Percentiles rank a stretch among this genome's conserved stretches.
Conservation (phyloP, 2,888 invertebrate species). For the Hemicrepidius hirtus region DNA sequence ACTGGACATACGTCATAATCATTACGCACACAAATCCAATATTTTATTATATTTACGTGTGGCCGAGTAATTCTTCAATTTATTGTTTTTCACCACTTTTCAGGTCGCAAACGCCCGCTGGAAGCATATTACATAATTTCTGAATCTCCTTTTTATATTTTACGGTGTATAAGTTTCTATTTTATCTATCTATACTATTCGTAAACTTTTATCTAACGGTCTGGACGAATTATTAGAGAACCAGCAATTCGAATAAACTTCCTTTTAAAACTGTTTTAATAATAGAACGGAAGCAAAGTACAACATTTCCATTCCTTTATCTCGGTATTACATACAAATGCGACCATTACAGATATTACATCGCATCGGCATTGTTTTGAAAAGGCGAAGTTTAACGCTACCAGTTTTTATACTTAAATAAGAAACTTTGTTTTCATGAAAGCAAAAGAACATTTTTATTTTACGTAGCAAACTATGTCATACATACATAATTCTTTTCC, state of each 20-base stretch:
- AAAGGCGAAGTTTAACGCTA: not conserved
- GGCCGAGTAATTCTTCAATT: too few species aligned
- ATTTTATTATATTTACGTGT: too few species aligned
- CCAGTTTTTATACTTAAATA: too few species aligned
- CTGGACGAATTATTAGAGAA: not conserved
- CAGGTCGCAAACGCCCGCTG: too few species aligned
- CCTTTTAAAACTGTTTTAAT: conserved; percentile 7
- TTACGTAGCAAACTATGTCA: too few species aligned
- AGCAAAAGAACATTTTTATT: too few species aligned
- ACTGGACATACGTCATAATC: too few species aligned
- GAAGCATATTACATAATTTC: too few species aligned
- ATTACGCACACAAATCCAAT: too few species aligned
- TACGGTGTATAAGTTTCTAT: not conserved
- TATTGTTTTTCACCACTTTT: too few species aligned
- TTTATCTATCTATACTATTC: not conserved
- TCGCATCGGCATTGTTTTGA: not conserved
- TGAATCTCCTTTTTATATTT: not conserved
- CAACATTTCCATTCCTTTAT: conserved; percentile 10
- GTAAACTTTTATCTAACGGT: not conserved
- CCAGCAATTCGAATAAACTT: not conserved
- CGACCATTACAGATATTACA: conserved; percentile 8
- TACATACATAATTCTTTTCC: too few species aligned
- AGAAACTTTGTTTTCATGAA: too few species aligned
- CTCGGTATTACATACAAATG: conserved; percentile 14
- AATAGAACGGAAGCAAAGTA: conserved; percentile 5